Conservation (phyloP, 2,888 invertebrate genomes). For the Drosophila picticornis region DNA sequence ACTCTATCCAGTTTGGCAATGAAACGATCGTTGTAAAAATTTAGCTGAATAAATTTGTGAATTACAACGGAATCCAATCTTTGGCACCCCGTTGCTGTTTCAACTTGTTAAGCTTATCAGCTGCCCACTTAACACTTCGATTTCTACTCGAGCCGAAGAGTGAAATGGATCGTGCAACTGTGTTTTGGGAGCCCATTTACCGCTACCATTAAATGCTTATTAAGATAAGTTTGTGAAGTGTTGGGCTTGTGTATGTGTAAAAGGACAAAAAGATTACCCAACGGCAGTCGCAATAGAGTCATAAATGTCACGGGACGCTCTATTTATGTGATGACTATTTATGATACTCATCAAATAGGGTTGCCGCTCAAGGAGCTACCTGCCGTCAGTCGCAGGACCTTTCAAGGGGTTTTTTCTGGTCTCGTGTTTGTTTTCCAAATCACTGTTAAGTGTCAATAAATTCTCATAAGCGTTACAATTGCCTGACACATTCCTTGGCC, state of each 20-base stretch:
- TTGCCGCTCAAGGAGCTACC: constrained; percentile 34
- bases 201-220: constrained; percentile 80
- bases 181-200: constrained; percentile 65
- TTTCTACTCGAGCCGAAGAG: neutral
- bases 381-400: constrained; percentile 14
- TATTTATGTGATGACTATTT: constrained; percentile 83
- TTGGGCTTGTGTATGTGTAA: constrained; percentile 5
- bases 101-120: constrained; percentile 31
- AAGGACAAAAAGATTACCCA: constrained; percentile 54
- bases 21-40: neutral
- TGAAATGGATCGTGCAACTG: constrained; percentile 12
- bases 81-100: constrained; percentile 24
- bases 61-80: neutral
- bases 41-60: constrained; percentile 2
- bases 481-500: constrained; percentile 59
- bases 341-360: constrained; percentile 69
- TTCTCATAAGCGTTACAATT: constrained; percentile 72
- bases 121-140: constrained; percentile 61
- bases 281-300: constrained; percentile 71
- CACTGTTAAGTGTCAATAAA: constrained; percentile 75
- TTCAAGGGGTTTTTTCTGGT: constrained; percentile 22
- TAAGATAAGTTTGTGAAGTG: constrained; percentile 67
- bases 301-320: constrained; percentile 78
- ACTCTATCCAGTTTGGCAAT: neutral
- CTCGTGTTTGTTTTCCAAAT: constrained; percentile 50